Percentiles rank a stretch among this genome's conserved stretches.
phyloP scores from a whole-genome alignment of 2,113 vertebrate genomes.

The Ardeotis arabs region DNA sequence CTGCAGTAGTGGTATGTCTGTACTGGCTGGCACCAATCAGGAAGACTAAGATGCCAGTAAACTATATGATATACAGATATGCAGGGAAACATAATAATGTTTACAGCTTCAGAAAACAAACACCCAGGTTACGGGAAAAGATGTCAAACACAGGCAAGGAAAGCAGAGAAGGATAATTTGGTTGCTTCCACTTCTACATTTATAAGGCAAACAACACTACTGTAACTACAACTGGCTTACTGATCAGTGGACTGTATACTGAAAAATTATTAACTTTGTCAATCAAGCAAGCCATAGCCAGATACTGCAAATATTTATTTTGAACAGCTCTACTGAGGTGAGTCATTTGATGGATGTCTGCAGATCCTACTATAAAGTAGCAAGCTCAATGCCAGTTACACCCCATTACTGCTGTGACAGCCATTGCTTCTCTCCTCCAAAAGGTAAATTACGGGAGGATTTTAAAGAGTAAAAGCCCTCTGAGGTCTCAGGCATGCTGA shows the following conservation, averaged over 20 bases:
- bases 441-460: not conserved
- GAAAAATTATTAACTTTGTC: not conserved
- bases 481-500: not conserved
- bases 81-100: not conserved
- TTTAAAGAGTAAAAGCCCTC: not conserved
- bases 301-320: not conserved
- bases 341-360: conserved; percentile 15
- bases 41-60: not conserved
- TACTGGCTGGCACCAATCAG: not conserved
- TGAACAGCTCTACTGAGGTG: not conserved
- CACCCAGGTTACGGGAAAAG: not conserved
- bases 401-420: not conserved
- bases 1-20: not conserved
- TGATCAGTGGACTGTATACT: not conserved
- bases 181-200: not conserved
- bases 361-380: not conserved
- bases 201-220: not conserved
- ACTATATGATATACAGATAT: rapidly evolving
- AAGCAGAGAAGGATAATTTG: not conserved
- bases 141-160: not conserved
- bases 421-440: not conserved
- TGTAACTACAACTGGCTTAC: not conserved
- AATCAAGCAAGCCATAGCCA: not conserved
- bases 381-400: not conserved
- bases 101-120: not conserved